These are phyloP conservation scores for Murina feae DNA, from an alignment of 2,113 vertebrate species.

Conservation along the genomic window DNA sequence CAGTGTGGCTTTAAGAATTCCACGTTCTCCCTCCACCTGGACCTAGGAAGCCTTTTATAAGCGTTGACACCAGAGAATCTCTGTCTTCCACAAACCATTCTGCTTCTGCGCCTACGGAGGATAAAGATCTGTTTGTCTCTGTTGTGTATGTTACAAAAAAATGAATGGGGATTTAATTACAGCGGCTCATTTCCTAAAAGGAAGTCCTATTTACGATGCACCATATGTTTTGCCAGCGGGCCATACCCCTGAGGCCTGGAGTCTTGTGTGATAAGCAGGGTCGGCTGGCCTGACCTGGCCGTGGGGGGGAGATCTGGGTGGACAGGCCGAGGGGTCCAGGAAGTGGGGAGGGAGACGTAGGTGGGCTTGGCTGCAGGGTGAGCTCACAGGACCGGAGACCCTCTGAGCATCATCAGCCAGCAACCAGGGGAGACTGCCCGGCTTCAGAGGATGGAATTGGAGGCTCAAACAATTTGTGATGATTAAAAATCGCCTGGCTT, in stretches of 20 bases:
- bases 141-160: conserved; percentile 67
- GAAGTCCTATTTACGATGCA: conserved; percentile 69
- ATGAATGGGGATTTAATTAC: conserved; percentile 74
- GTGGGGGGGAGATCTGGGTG: not conserved
- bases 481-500: conserved; percentile 61
- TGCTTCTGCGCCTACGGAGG: conserved; percentile 52
- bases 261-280: conserved; percentile 64
- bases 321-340: not conserved
- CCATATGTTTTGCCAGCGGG: conserved; percentile 66
- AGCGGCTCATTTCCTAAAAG: conserved; percentile 72
- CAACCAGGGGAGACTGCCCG: not conserved
- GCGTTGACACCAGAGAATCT: conserved; percentile 41
- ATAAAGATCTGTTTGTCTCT: conserved; percentile 73
- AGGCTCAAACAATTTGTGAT: conserved; percentile 45
- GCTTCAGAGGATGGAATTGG: not conserved
- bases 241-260: conserved; percentile 40
- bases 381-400: not conserved
- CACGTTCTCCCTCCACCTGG: not conserved
- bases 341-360: not conserved
- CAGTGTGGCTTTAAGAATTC: not conserved
- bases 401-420: not conserved
- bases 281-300: not conserved
- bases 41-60: not conserved
- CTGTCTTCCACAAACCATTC: conserved; percentile 16
- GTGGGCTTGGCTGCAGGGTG: not conserved